phyloP scores from a whole-genome alignment of 2,797 vertebrate species.

The Numenius phaeopus region DNA sequence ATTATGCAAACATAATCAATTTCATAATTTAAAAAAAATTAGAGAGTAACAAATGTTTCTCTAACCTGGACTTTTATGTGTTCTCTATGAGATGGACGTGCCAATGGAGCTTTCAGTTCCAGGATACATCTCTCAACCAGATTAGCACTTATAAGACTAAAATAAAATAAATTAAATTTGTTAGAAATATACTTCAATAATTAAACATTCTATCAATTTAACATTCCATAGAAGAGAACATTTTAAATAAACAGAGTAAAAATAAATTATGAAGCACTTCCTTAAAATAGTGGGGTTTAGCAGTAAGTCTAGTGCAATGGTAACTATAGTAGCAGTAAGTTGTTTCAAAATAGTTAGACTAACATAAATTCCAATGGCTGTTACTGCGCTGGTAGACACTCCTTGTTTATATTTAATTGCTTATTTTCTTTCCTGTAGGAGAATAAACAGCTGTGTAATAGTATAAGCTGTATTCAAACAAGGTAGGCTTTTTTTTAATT shows the following conservation, averaged over 20 bases:
- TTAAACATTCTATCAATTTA: neutral
- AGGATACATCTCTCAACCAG: constrained; percentile 83
- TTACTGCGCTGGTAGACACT: neutral
- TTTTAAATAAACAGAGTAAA: neutral
- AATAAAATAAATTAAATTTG: neutral
- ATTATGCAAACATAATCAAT: neutral
- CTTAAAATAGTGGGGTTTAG: neutral
- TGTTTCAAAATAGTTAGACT: neutral
- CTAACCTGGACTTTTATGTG: constrained; percentile 89
- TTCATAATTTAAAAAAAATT: neutral
- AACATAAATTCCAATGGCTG: neutral
- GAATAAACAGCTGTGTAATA: neutral
- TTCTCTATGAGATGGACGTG: constrained; percentile 78
- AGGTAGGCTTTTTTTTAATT: neutral
- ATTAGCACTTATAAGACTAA: constrained; percentile 83
- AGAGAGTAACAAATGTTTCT: neutral
- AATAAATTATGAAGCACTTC: neutral
- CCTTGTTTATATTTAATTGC: neutral
- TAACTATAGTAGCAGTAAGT: neutral
- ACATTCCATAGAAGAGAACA: neutral
- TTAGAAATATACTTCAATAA: constrained; percentile 4
- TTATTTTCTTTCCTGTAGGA: constrained; percentile 18
- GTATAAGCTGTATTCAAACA: neutral
- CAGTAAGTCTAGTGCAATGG: neutral
- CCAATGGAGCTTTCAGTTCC: constrained; percentile 83